Base-by-base conservation (phyloP, 1,140 invertebrate genomes). In the Carcinoscorpius rotundicauda region DNA sequence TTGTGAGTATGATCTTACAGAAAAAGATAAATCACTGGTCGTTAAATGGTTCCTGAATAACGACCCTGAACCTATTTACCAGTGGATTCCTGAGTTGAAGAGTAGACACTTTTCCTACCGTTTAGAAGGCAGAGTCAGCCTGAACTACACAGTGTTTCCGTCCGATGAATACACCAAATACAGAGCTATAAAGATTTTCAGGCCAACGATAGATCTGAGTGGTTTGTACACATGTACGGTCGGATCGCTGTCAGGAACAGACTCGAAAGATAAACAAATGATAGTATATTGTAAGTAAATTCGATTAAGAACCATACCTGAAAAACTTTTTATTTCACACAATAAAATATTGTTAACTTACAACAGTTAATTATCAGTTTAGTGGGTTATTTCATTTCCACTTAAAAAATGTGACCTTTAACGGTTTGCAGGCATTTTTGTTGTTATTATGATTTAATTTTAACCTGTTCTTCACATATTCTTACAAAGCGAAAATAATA, bases 31-130 rank as follows among this genome's bases (percentile, higher is more conserved):
- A n/a, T 62, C 82, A 60, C 78, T 89, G 6, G 87, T 89, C 49
- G 83, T 91, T 58, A 88, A 89, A 77, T 90, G 87, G 87, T 89
- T 83, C 75, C 85, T 87, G 73, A 85, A 86, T 72, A 80, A 83
- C 60, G 77, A 81, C 64, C 81, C 82, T 3, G 77, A 81, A 60
- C 81, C 82, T 11, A 84, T 88, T n/a, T 90, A 89, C 74, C 87
- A 90, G 76, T 91, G 87, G 87, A 88, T 89, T 79, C 81, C 82
- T 11, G 74, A 77, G 6, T 71, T 78, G 50, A 80, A 81, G 62
- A 70, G 65, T 64, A 86, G 87, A 4, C 83, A 81, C 58, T 29
- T 29, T 29, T 72, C 80, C 72, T 81, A 69, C 79, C 79, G 84
- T 4, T 76, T 86, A 52, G 81, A 83, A 67, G 86, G 85, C 57